Evolutionary conservation across 1,140 invertebrate genomes (phyloP), one percentile per base, ranked within the genome.

Genomic region (Drosophila repletoides): DNA sequence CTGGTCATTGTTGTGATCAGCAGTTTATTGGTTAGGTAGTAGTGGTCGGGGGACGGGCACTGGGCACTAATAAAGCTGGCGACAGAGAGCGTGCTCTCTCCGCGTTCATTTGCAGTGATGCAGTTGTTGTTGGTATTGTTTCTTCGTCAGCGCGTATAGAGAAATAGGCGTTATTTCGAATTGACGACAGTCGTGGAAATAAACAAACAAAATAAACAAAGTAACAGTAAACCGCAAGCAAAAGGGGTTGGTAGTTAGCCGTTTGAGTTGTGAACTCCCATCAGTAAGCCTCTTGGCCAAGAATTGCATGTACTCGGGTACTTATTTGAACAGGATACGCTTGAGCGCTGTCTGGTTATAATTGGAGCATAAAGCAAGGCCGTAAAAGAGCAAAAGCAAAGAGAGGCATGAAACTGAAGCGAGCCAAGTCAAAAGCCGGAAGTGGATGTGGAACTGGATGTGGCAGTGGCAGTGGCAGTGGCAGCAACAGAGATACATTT

Each of bases 141-240:
- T 43, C 31, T 31, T 17, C 40, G 28, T 34, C 33, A 65, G 56
- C 55, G 52, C 38, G 72, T 66, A 52, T 60, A 55, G 15, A 79
- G 79, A 80, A 83, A 86, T 56, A 86, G 75, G 79, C 71, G 74
- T 80, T 66, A n/a, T n/a, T n/a, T n/a, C n/a, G n/a, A 72, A 67
- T 86, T 71, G 75, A 84, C 80, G 80, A 80, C 75, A 84, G 86
- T 80, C 75, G 75, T 81, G 71, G 80, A 86, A 86, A 84, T 80
- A 84, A 75, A 75, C 80, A 84, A 84, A 75, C 72, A 80, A 80
- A 86, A 80, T 72, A 49, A 84, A 80, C 80, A 66, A 65, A 53
- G 68, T 63, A 76, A 68, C 56, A 76, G 53, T 69, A 71, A 80
- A 79, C 76, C 71, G 45, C 74, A 75, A 75, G 46, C 61, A 38